Conservation (phyloP, 2,113 vertebrate species). For the Vulpes ferrilata region DNA sequence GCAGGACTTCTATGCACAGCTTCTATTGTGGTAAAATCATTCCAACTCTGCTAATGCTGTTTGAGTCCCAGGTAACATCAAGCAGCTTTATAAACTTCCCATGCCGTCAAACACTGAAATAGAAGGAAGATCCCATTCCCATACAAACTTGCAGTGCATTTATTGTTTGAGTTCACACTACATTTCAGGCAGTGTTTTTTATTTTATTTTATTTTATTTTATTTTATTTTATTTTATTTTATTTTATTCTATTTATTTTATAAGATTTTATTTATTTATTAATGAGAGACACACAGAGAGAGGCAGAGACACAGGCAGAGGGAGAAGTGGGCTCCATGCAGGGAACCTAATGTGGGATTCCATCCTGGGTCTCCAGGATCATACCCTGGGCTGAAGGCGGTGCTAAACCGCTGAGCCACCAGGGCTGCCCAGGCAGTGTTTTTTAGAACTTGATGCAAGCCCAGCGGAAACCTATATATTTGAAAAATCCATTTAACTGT, state of each 20-base stretch:
- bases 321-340: no score
- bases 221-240: no score
- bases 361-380: no score
- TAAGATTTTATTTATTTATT: no score
- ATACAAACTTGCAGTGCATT: background rate
- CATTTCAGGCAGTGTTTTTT: background rate
- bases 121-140: background rate
- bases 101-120: background rate
- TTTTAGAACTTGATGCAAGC: background rate
- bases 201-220: no score
- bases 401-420: no score
- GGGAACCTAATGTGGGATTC: no score
- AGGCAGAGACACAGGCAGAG: no score
- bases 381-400: no score
- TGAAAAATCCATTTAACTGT: background rate
- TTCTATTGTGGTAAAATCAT: background rate
- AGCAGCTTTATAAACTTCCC: background rate
- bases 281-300: no score
- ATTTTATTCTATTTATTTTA: no score
- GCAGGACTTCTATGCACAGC: background rate
- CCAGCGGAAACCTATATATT: background rate
- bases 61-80: background rate
- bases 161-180: background rate
- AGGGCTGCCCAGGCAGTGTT: background rate
- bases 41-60: background rate